phyloP scores from a whole-genome alignment of 1,140 invertebrate genomes.

The Prorops nasuta region DNA sequence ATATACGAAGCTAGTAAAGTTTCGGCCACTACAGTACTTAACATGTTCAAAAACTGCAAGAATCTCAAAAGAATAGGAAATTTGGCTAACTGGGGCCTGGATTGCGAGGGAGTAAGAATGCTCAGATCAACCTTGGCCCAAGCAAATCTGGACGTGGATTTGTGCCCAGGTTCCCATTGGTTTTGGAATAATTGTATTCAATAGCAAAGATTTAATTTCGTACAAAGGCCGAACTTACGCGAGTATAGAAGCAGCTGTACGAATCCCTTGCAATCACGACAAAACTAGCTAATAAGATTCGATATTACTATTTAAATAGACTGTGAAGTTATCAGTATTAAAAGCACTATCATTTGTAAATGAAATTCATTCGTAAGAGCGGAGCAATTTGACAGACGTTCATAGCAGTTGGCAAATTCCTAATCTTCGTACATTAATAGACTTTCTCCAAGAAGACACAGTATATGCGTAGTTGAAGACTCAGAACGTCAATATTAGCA shows the following conservation, averaged over 20 bases:
- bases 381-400: too few species aligned
- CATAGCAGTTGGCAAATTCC: too few species aligned
- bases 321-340: constrained; percentile 40
- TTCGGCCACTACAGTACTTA: constrained; percentile 42
- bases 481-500: too few species aligned
- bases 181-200: constrained; percentile 53
- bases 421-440: too few species aligned
- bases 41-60: constrained; percentile 44
- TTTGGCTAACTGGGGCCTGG: constrained; percentile 52
- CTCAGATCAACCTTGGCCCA: constrained; percentile 39
- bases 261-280: constrained; percentile 14
- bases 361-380: too few species aligned
- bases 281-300: constrained; percentile 11
- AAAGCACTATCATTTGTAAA: constrained; percentile 15
- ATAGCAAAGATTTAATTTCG: too few species aligned
- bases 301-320: constrained; percentile 17
- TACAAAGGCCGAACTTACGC: neutral
- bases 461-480: too few species aligned
- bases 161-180: constrained; percentile 55
- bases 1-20: constrained; percentile 52
- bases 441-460: too few species aligned
- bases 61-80: constrained; percentile 52
- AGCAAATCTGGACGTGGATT: constrained; percentile 51
- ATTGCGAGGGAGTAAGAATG: constrained; percentile 45
- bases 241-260: neutral